Percentiles rank a stretch among this genome's conserved stretches.
phyloP scores from a whole-genome alignment of 92 coral and sea anemone genomes.

The Micromussa lordhowensis region DNA sequence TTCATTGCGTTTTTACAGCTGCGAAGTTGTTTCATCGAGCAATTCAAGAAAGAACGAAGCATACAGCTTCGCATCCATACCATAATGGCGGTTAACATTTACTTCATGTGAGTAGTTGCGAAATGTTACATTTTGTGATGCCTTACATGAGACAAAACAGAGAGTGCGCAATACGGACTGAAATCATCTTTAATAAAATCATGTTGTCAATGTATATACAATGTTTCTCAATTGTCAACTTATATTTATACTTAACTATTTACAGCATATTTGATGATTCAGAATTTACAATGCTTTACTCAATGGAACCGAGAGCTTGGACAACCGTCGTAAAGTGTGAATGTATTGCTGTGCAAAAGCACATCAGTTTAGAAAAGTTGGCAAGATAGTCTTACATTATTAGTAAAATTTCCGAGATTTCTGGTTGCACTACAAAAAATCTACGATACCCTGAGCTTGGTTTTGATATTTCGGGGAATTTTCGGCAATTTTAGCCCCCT shows the following conservation, averaged over 20 bases:
- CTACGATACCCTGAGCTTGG: constrained; percentile 9
- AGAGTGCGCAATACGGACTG: neutral
- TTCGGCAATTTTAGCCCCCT: constrained; percentile 47
- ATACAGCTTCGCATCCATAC: no score
- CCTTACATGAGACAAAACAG: no score
- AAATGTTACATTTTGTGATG: no score
- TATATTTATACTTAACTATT: no score
- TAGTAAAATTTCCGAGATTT: neutral
- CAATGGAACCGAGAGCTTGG: neutral
- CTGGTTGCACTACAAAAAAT: neutral
- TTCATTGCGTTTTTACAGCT: no score
- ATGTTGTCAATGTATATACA: neutral
- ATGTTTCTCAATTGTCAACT: neutral
- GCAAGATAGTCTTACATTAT: neutral
- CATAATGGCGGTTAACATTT: no score
- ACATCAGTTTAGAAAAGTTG: neutral
- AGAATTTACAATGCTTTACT: neutral
- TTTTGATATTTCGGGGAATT: constrained; percentile 17
- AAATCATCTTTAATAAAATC: neutral
- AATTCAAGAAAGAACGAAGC: no score
- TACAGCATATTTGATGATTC: neutral
- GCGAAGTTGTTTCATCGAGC: no score
- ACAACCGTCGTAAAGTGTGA: neutral
- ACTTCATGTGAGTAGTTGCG: no score
- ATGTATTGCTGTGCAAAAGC: neutral